Evolutionary conservation across 2,888 invertebrate genomes (phyloP), one percentile per base, ranked within the genome.

Genomic region (Sarcophaga variegata): DNA sequence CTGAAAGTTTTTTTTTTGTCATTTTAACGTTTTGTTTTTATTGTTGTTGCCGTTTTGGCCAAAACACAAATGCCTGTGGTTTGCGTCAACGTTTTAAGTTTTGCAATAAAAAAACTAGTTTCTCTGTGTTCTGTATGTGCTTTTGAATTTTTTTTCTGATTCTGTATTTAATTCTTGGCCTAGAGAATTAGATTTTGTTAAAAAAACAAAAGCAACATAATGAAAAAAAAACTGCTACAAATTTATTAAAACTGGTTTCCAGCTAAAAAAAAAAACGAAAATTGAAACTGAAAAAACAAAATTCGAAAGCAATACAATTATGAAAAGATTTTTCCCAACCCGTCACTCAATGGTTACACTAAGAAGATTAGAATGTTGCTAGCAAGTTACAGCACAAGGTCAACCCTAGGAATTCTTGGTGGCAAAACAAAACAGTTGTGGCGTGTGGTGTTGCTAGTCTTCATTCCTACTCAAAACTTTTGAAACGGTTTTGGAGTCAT

Each of bases 41-140:
- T 37, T 37, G 37, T 37, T 37, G 37, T 37, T 37, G 37, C 49
- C 27, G 14, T 81, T 72, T 74, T 74, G 74, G 66, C 74, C 62
- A 76, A 81, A 85, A 64, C 22, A 27, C 12, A 71, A 71, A 66
- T 75, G 74, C 64, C 74, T 67, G 64, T 78, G 75, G 70, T 82
- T 82, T 74, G 77, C 70, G 69, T 85, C 78, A 81, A 66, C n/a
- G 71, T 20, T 63, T n/a, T n/a, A 27, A 84, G 14, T 59, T 70
- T 74, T 77, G 81, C 81, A 79, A 67, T 77, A 69, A 78, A 37
- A 37, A 86, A 87, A 87, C 87, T 78, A 76, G 87, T 87, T 84
- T 86, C 54, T 75, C 59, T 47, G 71, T 77, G 45, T 76, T 74
- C 59, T 72, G 37, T 37, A 37, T 37, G 2, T 37, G 37, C 8